Conservation (phyloP, 2,888 invertebrate genomes). For the Ophion ventricosus region DNA sequence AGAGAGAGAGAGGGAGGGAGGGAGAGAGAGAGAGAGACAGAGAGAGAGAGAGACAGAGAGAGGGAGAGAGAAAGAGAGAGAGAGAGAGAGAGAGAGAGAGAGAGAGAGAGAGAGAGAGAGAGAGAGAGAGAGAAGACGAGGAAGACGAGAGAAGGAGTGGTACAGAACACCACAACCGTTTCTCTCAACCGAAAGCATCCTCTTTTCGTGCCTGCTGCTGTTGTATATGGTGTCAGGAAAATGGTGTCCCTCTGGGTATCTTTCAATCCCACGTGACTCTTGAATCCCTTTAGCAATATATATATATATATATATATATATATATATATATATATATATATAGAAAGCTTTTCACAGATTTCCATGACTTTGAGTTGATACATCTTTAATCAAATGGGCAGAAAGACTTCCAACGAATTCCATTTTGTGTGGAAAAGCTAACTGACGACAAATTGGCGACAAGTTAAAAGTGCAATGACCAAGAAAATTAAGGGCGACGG, state of each 20-base stretch:
- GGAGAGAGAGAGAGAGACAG: background rate
- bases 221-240: conserved; percentile 36
- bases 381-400: background rate
- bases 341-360: background rate
- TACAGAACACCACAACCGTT: conserved; percentile 58
- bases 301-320: background rate
- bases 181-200: conserved; percentile 48
- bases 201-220: conserved; percentile 35
- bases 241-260: conserved; percentile 45
- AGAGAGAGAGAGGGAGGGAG: no score
- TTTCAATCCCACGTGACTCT: conserved; percentile 11
- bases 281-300: background rate
- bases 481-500: no score
- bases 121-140: conserved; percentile 9
- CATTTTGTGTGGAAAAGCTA: background rate
- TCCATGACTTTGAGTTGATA: background rate
- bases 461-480: no score
- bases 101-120: conserved; percentile 5
- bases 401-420: background rate
- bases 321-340: no score
- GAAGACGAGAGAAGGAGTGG: background rate
- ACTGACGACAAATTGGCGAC: no score
- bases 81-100: conserved; percentile 17
- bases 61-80: conserved; percentile 10
- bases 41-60: conserved; percentile 18